Evolutionary conservation across 1,140 invertebrate genomes (phyloP), one percentile per base, ranked within the genome.

Genomic region (Pogonognathellus flavescens): DNA sequence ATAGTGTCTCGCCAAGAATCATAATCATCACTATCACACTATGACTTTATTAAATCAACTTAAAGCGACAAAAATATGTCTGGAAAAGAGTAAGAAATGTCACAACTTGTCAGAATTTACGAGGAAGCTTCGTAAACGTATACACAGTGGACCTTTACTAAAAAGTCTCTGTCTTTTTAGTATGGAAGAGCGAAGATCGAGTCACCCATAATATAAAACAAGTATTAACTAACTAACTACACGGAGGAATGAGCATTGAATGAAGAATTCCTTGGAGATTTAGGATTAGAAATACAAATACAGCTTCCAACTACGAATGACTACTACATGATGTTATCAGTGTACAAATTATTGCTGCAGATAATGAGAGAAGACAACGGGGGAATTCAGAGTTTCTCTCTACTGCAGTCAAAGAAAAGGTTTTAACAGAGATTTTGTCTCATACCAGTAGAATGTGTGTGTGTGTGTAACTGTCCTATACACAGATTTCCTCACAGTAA

Each of bases 321-420:
- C 31, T 41, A 57, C 53, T 57, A 57, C 66, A 41, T 49, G 70
- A 76, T 76, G n/a, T 20, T 76, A 76, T 76, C 70, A 41, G 31
- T 76, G 41, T 76, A 76, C 70, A 76, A 76, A 76, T 76, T 76
- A 76, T 76, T 76, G 70, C 70, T 76, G 70, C 41, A 76, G 70
- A 76, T 76, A 76, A 76, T 76, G 70, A 76, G 70, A 76, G 70
- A 76, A 76, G 70, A 76, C 70, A 76, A 76, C 70, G 70, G 70
- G 53, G 70, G 70, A 76, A 76, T 76, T 76, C 31, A 76, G 70
- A 76, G 41, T 76, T 31, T 8, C 31, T 41, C 31, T 41, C 31
- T 41, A 3, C 31, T 41, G 31, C 31, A 41, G 31, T 41, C 31
- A 41, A 41, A 1, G 31, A 41, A 41, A 41, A 41, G 31, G 31